phyloP scores from a whole-genome alignment of 1,140 invertebrate genomes.

The Drosophila sturtevanti region DNA sequence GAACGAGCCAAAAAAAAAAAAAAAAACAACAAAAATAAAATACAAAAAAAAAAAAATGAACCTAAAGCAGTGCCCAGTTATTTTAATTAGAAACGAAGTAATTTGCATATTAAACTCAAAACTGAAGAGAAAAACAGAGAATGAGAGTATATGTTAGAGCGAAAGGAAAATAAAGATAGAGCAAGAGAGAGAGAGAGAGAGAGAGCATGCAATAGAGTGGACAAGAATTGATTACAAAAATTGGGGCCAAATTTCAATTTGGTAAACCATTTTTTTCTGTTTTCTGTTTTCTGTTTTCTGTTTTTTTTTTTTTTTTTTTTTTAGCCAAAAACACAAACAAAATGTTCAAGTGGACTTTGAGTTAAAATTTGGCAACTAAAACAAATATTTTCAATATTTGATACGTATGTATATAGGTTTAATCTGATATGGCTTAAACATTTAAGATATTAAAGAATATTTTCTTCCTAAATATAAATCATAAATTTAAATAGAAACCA shows the following conservation, averaged over 20 bases:
- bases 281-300: not conserved
- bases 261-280: not conserved
- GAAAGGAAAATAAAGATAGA: not conserved
- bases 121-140: not conserved
- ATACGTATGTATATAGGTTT: not conserved
- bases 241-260: not conserved
- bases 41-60: constrained; percentile 12
- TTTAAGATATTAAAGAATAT: too few species aligned
- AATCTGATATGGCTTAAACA: not conserved
- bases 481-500: too few species aligned
- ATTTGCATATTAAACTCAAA: constrained; percentile 68
- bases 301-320: not conserved
- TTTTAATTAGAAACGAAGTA: constrained; percentile 80
- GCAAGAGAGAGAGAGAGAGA: not conserved
- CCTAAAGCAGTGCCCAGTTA: constrained; percentile 72
- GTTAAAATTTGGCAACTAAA: too few species aligned
- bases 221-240: not conserved
- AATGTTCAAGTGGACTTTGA: too few species aligned
- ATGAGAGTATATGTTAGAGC: not conserved
- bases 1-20: constrained; percentile 38
- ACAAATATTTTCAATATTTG: not conserved
- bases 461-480: too few species aligned
- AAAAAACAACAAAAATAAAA: too few species aligned
- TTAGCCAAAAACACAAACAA: not conserved
- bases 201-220: not conserved